Evolutionary conservation across 2,113 vertebrate genomes (phyloP).

Genomic region (Candoia aspera): DNA sequence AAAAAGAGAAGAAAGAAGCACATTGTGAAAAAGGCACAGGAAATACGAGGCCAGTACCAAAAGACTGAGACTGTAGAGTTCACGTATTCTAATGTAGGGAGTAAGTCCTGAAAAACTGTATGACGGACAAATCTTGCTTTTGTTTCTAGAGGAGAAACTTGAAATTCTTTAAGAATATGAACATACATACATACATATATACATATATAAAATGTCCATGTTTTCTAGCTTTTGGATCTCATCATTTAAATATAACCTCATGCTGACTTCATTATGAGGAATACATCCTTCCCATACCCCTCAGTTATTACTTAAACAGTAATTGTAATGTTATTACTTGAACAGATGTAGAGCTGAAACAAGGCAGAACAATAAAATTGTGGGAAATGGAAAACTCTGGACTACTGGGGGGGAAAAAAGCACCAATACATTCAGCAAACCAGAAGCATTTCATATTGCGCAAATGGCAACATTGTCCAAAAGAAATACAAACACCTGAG

Average conservation of each 20-base stretch:
- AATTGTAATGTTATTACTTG: background rate
- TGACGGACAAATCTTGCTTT: background rate
- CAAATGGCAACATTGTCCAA: background rate
- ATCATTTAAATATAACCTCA: background rate
- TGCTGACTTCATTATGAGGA: constrained; percentile 17
- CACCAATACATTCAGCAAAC: constrained; percentile 50
- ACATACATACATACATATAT: too few relatives aligned
- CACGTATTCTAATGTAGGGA: background rate
- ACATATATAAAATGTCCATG: background rate
- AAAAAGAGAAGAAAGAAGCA: constrained; percentile 8
- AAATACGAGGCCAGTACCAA: background rate
- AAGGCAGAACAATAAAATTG: constrained; percentile 26
- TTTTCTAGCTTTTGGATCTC: background rate
- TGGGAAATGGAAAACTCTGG: constrained; percentile 42
- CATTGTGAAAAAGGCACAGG: constrained; percentile 33
- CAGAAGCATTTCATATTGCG: constrained; percentile 37
- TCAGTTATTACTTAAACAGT: constrained; percentile 31
- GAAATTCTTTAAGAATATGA: background rate
- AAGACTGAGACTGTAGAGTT: background rate
- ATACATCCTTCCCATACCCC: background rate
- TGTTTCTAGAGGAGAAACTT: constrained; percentile 17
- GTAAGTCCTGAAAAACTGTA: background rate
- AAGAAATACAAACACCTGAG: background rate
- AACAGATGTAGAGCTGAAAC: constrained; percentile 31
- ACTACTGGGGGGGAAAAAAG: constrained; percentile 20